phyloP scores from a whole-genome alignment of 2,113 vertebrate species.

The Ciconia maguari region DNA sequence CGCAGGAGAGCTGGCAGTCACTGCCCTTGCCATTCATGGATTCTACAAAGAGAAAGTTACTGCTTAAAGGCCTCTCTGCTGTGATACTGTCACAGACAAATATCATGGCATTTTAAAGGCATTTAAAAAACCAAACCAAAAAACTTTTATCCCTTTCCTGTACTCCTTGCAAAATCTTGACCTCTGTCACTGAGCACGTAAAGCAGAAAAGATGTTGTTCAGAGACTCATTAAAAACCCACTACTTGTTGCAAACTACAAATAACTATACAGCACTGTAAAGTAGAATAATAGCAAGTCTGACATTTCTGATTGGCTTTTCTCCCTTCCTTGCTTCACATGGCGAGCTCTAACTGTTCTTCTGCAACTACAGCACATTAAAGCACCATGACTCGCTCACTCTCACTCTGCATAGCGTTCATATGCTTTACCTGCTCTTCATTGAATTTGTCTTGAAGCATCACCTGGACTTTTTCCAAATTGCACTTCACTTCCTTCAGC shows the following conservation, averaged over 20 bases:
- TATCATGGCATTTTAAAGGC: not conserved
- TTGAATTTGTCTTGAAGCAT: slow-evolving; percentile 80
- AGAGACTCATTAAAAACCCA: not conserved
- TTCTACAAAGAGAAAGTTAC: not conserved
- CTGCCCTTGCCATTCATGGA: not conserved
- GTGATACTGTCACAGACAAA: not conserved
- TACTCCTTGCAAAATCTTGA: not conserved
- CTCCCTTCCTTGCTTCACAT: not conserved
- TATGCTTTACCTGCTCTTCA: slow-evolving; percentile 71
- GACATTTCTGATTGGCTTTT: not conserved
- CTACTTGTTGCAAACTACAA: not conserved
- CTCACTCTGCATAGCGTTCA: not conserved
- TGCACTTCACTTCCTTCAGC: slow-evolving; percentile 83
- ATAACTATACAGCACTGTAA: not conserved
- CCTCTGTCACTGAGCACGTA: not conserved
- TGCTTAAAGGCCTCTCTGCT: not conserved
- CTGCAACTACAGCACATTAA: not conserved
- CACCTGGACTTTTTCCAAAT: slow-evolving; percentile 83
- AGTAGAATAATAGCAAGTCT: not conserved
- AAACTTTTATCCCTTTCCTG: not conserved
- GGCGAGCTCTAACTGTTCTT: not conserved
- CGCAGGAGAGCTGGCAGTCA: not conserved
- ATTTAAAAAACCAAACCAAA: not conserved
- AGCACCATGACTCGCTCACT: not conserved
- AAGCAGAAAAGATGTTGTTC: not conserved